Percentiles rank a stretch among this genome's conserved stretches.
These are phyloP conservation scores for Circaetus cinerascens DNA, from an alignment of 2,113 vertebrate genomes.

Conservation along the genomic window DNA sequence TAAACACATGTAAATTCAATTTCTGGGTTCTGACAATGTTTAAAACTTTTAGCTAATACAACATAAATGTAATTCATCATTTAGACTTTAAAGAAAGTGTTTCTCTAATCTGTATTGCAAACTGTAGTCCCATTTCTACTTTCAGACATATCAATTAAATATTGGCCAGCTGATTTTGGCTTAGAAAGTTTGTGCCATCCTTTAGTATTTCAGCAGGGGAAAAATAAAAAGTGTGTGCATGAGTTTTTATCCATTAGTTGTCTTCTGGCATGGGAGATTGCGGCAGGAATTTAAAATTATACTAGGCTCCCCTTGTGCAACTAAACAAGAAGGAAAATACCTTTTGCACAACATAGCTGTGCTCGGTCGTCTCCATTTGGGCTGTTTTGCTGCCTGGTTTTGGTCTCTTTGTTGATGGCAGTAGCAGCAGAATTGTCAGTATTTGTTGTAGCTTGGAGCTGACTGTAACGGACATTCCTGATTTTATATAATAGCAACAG, in stretches of 20 bases:
- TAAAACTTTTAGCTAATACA: neutral
- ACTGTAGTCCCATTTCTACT: neutral
- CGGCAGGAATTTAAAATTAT: neutral
- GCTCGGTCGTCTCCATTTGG: neutral
- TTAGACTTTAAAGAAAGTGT: neutral
- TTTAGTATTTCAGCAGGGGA: neutral
- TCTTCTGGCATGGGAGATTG: neutral
- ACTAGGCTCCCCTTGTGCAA: neutral
- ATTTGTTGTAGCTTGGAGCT: neutral
- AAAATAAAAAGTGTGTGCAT: neutral
- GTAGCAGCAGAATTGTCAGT: neutral
- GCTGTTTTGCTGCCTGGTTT: neutral
- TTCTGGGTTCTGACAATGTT: neutral
- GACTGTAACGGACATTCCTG: neutral
- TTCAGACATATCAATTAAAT: neutral
- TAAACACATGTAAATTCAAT: neutral
- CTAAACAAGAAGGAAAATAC: neutral
- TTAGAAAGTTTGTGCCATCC: neutral
- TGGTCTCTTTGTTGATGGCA: neutral
- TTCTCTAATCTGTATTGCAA: neutral
- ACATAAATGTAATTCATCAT: neutral
- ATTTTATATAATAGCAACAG: neutral
- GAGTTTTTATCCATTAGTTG: neutral
- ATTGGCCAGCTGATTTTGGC: neutral
- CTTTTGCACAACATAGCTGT: neutral